These are phyloP conservation scores for Discoglossus pictus DNA, from an alignment of 2,797 vertebrate species.

Conservation along the genomic window DNA sequence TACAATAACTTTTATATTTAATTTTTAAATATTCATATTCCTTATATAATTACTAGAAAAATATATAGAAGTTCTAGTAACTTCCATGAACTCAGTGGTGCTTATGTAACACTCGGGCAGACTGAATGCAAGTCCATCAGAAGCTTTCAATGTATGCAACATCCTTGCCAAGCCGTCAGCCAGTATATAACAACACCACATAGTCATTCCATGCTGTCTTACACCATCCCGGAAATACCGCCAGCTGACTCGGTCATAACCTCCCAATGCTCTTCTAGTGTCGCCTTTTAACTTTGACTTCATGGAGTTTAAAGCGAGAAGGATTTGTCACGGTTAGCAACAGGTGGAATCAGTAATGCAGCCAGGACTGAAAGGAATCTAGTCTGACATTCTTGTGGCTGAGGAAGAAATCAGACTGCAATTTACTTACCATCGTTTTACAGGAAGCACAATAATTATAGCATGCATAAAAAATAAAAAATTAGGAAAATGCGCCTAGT, in stretches of 20 bases:
- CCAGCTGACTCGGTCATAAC: not conserved
- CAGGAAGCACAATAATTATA: slow-evolving; percentile 35
- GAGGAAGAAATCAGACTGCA: slow-evolving; percentile 3
- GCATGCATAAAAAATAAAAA: slow-evolving; percentile 35
- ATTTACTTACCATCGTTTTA: slow-evolving; percentile 28
- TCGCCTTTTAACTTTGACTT: not conserved
- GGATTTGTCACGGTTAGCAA: slow-evolving; percentile 15
- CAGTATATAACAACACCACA: not conserved
- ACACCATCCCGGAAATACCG: slow-evolving; percentile 8
- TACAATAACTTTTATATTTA: too few relatives aligned
- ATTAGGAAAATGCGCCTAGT: slow-evolving; percentile 21
- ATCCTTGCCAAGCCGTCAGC: slow-evolving; percentile 27
- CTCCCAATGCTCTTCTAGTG: slow-evolving; percentile 1
- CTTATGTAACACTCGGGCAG: slow-evolving; percentile 44
- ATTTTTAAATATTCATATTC: too few relatives aligned
- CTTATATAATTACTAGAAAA: too few relatives aligned
- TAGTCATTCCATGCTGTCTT: not conserved
- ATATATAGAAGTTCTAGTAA: too few relatives aligned
- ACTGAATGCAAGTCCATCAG: slow-evolving; percentile 58
- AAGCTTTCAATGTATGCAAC: slow-evolving; percentile 59
- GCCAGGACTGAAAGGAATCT: slow-evolving; percentile 12
- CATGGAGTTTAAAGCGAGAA: not conserved
- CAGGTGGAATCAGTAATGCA: slow-evolving; percentile 18
- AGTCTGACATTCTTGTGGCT: not conserved
- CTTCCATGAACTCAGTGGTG: too few relatives aligned